These are phyloP conservation scores for Dryobates pubescens DNA, from an alignment of 2,797 vertebrate species.

Conservation along the genomic window DNA sequence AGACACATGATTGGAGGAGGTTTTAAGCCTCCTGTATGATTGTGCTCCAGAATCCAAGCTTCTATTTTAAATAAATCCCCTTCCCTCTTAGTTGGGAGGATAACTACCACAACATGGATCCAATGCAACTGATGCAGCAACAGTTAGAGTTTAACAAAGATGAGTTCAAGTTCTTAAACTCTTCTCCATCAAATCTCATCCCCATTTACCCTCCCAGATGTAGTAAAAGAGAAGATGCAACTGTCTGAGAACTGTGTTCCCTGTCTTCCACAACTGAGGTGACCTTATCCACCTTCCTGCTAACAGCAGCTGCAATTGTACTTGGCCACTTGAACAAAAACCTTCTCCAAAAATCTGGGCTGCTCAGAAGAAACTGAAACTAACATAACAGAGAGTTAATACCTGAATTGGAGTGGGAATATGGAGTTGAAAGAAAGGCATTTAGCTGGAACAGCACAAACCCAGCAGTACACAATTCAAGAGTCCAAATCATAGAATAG, in stretches of 20 bases:
- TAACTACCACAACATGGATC: not conserved
- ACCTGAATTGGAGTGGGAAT: not conserved
- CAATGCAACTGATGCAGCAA: not conserved
- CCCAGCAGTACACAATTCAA: not conserved
- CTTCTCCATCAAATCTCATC: not conserved
- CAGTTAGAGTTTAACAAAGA: not conserved
- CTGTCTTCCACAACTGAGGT: not conserved
- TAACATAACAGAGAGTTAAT: not conserved
- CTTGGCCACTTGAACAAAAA: conserved; percentile 34
- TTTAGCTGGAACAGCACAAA: not conserved
- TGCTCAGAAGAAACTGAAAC: conserved; percentile 16
- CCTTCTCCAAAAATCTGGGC: not conserved
- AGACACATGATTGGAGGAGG: not conserved
- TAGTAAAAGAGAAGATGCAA: not conserved
- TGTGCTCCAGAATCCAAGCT: conserved; percentile 19
- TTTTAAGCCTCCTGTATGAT: not conserved
- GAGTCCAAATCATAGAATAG: no score
- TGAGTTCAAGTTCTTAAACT: not conserved
- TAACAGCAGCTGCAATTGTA: conserved; percentile 27
- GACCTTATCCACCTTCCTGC: conserved; percentile 34
- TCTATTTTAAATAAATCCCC: conserved; percentile 51
- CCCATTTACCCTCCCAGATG: not conserved
- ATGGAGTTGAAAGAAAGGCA: not conserved
- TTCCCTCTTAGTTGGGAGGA: not conserved
- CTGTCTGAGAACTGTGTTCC: accelerated